These are phyloP conservation scores for Progne subis DNA, from an alignment of 2,113 vertebrate genomes.

Conservation along the genomic window DNA sequence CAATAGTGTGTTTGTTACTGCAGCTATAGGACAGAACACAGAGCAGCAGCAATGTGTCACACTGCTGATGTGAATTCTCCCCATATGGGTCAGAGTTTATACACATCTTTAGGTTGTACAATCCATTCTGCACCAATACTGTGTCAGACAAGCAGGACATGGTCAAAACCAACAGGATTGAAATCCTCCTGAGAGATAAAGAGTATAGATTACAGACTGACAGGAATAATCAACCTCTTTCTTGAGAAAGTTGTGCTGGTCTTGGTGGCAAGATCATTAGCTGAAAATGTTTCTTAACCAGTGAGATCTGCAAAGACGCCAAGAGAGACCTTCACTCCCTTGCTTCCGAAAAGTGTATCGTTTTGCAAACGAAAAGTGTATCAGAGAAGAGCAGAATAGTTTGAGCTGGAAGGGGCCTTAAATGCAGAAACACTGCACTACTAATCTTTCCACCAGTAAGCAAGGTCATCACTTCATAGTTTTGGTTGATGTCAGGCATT, in stretches of 20 bases:
- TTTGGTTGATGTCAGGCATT: background rate
- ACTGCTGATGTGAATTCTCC: background rate
- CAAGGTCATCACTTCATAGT: background rate
- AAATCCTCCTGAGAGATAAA: background rate
- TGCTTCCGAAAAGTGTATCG: background rate
- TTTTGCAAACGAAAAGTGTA: background rate
- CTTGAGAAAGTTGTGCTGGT: background rate
- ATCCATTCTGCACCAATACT: background rate
- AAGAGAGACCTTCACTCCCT: background rate
- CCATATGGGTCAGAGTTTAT: background rate
- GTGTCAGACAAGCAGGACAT: background rate
- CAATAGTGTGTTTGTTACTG: background rate
- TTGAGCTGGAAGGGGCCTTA: background rate
- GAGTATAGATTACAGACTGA: background rate
- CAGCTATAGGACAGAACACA: background rate
- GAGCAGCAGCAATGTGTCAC: background rate
- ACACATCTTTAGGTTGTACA: background rate
- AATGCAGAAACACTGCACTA: fast-evolving
- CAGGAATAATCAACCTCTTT: background rate
- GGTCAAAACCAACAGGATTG: background rate
- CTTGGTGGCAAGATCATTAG: background rate
- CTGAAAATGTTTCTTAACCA: background rate
- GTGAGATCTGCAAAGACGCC: background rate
- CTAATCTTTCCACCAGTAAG: background rate
- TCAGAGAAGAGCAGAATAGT: background rate